Base-by-base conservation (phyloP, 1,140 invertebrate species). In the Lepidurus apus region DNA sequence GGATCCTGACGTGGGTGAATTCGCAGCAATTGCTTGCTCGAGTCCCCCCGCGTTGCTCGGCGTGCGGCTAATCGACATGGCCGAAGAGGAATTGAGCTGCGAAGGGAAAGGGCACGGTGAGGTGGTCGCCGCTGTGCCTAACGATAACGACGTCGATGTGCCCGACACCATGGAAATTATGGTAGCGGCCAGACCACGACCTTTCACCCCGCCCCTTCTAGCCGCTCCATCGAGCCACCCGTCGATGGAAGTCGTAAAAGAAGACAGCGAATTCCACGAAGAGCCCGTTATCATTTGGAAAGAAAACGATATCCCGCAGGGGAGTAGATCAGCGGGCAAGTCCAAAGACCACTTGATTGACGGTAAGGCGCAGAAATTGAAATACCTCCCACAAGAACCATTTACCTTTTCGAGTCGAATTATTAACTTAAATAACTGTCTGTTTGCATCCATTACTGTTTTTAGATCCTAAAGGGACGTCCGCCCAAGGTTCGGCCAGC, bases 271-370 rank as follows among this genome's bases (percentile, higher is more conserved):
- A 21, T 65, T 65, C 13, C 75, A 80, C 34, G 45, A 45, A 6
- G 80, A 94, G 82, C 92, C 93, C 0, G 92, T 94, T 76, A 95
- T 95, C 43, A 95, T 95, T 80, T 95, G 93, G 93, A 81, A 80
- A 34, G 76, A 80, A 11, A 80, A 77, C 13, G 75, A 74, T 17
- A 87, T 93, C 11, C 90, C 92, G 7, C 91, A 91, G 6, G 21
- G 43, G 17, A 74, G 74, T 74, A 24, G 81, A 80, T 17, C 79
- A 24, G 3, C 34, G 34, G 74, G 13, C 78, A 9, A 79, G 75
- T 11, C 43, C 77, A 73, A 77, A 44, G 45, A 75, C 74, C 1
- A 85, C 84, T 65, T 8, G 53, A 4, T 65, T 21, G 53, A 65
- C 21, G 53, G 53, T 65, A 65, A 9, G 13, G 4, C 17, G 8